These are phyloP conservation scores for Eubasilissa splendida DNA, from an alignment of 2,888 invertebrate species.

Conservation along the genomic window DNA sequence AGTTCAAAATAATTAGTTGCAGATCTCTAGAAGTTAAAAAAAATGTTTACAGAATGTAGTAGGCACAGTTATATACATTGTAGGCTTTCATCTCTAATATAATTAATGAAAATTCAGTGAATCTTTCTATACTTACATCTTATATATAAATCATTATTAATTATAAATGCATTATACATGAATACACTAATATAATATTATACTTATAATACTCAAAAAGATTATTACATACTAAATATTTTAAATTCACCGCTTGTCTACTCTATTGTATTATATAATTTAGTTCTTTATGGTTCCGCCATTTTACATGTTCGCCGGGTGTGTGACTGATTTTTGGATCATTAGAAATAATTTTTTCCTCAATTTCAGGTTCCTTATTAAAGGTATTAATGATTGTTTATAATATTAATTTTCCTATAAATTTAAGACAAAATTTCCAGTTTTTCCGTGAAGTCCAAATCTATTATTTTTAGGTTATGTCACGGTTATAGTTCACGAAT, in stretches of 20 bases:
- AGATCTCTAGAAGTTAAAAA: no score
- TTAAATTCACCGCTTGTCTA: background rate
- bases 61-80: no score
- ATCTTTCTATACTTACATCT: no score
- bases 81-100: no score
- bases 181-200: no score
- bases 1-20: no score
- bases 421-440: background rate
- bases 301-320: conserved; percentile 20
- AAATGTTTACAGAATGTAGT: no score
- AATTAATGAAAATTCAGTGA: no score
- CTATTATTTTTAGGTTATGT: conserved; percentile 17
- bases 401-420: background rate
- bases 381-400: background rate
- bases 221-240: background rate
- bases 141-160: no score
- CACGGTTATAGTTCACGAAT: conserved; percentile 1
- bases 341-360: background rate
- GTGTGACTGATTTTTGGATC: conserved; percentile 16
- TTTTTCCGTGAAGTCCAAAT: background rate
- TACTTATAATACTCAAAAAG: no score
- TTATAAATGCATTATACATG: no score
- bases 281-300: conserved; percentile 29
- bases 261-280: conserved; percentile 13
- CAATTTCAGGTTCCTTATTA: background rate